These are phyloP conservation scores for Aldrovandia affinis DNA, from an alignment of 2,797 vertebrate species.

Conservation along the genomic window DNA sequence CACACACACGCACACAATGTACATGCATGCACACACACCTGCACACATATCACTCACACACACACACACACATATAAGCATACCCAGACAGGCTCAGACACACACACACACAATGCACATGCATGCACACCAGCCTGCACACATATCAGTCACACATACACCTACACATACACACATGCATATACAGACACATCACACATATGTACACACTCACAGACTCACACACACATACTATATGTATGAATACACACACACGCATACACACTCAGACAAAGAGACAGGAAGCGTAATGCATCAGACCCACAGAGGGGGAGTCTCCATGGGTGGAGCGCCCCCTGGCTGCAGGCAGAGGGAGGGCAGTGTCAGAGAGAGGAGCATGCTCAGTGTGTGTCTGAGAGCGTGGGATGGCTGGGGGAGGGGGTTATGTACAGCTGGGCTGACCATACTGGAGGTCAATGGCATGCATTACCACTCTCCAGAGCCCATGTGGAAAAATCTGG, in stretches of 20 bases:
- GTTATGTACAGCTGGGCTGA: background rate
- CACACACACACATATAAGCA: background rate
- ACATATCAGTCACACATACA: background rate
- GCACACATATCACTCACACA: background rate
- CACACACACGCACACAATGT: background rate
- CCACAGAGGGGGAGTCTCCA: constrained; percentile 31
- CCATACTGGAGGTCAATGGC: no score
- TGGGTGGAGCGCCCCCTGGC: constrained; percentile 26
- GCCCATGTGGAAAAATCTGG: background rate
- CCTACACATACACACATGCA: constrained; percentile 8
- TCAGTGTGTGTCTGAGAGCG: background rate
- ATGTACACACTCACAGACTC: background rate
- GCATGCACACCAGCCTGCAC: constrained; percentile 23
- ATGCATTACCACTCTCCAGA: background rate
- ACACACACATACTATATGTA: background rate
- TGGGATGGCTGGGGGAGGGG: background rate
- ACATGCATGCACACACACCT: background rate
- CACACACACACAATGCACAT: background rate
- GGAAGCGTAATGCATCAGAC: constrained; percentile 45
- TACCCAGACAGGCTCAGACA: no score
- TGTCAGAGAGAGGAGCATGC: background rate
- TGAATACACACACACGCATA: background rate
- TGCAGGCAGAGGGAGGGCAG: background rate
- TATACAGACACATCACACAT: background rate
- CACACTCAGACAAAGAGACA: constrained; percentile 22